Conservation (phyloP, 2,888 invertebrate genomes). For the Blera fallax region DNA sequence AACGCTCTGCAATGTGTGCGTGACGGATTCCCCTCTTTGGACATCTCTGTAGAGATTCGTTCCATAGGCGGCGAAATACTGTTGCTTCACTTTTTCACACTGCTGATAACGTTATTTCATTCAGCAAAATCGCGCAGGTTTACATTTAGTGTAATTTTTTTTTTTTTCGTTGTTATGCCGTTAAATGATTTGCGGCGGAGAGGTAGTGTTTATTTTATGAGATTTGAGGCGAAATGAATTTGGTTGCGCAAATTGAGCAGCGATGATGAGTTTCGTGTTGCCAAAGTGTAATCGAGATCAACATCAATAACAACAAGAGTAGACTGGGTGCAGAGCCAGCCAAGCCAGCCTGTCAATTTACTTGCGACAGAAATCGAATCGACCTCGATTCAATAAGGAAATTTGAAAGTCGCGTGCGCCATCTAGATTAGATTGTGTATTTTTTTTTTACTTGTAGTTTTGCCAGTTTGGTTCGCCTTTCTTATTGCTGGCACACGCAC, state of each 20-base stretch:
- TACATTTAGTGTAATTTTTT: slow-evolving; percentile 14
- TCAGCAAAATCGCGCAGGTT: slow-evolving; percentile 62
- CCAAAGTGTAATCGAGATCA: slow-evolving; percentile 27
- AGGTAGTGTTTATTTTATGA: background rate
- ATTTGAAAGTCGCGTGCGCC: slow-evolving; percentile 55
- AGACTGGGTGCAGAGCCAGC: background rate
- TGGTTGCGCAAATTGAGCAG: slow-evolving; percentile 14
- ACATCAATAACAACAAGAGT: background rate
- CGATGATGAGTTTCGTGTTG: background rate
- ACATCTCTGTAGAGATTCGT: slow-evolving; percentile 28
- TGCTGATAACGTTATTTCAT: slow-evolving; percentile 64
- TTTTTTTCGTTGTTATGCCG: slow-evolving; percentile 27
- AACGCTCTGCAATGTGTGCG: slow-evolving; percentile 26
- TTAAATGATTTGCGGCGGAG: slow-evolving; percentile 34
- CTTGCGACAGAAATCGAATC: slow-evolving; percentile 42
- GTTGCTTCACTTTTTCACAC: slow-evolving; percentile 61
- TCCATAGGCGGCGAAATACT: slow-evolving; percentile 42
- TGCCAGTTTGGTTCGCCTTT: background rate
- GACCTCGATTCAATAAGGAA: slow-evolving; percentile 57
- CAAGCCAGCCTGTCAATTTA: background rate
- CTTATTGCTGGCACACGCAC: slow-evolving; percentile 1
- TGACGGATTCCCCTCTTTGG: slow-evolving; percentile 59
- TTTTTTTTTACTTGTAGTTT: background rate
- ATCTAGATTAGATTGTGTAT: slow-evolving; percentile 38
- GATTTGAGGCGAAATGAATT: slow-evolving; percentile 20